Evolutionary conservation across 2,797 vertebrate species (phyloP).

Genomic region (Pipistrellus pygmaeus): DNA sequence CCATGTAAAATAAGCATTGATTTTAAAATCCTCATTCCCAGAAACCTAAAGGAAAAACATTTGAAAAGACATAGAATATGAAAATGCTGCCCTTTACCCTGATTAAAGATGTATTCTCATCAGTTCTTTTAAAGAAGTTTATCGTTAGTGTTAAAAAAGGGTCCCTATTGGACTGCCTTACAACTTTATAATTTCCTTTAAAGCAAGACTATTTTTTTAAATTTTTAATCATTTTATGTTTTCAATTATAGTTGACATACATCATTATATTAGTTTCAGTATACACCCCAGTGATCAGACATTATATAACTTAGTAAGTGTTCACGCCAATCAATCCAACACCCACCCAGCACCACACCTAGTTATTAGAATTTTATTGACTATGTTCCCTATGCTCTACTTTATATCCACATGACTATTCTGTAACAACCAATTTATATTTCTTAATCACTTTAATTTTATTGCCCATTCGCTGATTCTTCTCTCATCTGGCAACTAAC

Average conservation of each 20-base stretch:
- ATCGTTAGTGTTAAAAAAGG: background rate
- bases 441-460: background rate
- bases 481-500: background rate
- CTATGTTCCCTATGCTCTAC: background rate
- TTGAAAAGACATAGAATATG: background rate
- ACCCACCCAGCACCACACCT: background rate
- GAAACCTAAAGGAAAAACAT: conserved; percentile 47
- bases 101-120: conserved; percentile 35
- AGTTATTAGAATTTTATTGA: background rate
- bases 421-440: background rate
- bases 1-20: conserved; percentile 63
- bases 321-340: background rate
- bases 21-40: conserved; percentile 53
- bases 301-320: background rate
- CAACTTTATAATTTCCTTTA: conserved; percentile 43
- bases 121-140: background rate
- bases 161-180: background rate
- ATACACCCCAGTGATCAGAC: background rate
- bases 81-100: conserved; percentile 12
- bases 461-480: background rate
- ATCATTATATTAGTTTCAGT: background rate
- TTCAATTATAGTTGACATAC: background rate
- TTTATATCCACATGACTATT: background rate
- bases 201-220: background rate
- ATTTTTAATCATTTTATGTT: background rate